Evolutionary conservation across 2,888 invertebrate species (phyloP).

Genomic region (Phragmatobia fuliginosa): DNA sequence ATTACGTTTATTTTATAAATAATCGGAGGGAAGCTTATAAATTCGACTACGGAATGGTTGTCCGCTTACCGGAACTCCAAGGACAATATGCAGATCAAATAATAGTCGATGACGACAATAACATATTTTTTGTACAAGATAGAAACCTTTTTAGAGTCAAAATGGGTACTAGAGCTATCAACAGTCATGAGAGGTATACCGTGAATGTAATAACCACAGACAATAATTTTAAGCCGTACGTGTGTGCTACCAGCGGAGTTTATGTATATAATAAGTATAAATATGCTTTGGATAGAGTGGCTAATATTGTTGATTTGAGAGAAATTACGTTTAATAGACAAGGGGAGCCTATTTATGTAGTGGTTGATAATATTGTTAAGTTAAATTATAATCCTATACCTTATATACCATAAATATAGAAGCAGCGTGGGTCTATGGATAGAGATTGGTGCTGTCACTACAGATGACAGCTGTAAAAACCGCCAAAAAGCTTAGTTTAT

Average conservation of each 20-base stretch:
- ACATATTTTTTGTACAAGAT: conserved; percentile 69
- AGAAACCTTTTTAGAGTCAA: conserved; percentile 67
- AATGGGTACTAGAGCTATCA: conserved; percentile 68
- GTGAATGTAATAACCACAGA: conserved; percentile 66
- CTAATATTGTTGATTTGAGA: conserved; percentile 64
- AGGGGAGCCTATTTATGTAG: conserved; percentile 72
- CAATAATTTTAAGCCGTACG: conserved; percentile 61
- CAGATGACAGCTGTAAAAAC: not conserved
- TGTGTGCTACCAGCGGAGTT: conserved; percentile 67
- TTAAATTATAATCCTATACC: conserved; percentile 60
- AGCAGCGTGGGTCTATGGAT: not conserved
- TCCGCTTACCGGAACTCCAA: conserved; percentile 61
- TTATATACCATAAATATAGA: conserved; percentile 43
- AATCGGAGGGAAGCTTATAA: conserved; percentile 63
- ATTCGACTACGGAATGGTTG: conserved; percentile 68
- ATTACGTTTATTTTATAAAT: conserved; percentile 70
- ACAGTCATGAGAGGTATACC: conserved; percentile 65
- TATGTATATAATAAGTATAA: conserved; percentile 78
- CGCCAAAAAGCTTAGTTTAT: not conserved
- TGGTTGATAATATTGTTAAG: conserved; percentile 69
- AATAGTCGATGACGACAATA: conserved; percentile 71
- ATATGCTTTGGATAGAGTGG: conserved; percentile 71
- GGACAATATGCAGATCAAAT: conserved; percentile 65
- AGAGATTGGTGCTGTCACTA: not conserved
- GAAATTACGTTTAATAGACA: conserved; percentile 68